Evolutionary conservation across 92 coral and sea anemone genomes (phyloP).

Genomic region (Epizoanthus illoricatus): DNA sequence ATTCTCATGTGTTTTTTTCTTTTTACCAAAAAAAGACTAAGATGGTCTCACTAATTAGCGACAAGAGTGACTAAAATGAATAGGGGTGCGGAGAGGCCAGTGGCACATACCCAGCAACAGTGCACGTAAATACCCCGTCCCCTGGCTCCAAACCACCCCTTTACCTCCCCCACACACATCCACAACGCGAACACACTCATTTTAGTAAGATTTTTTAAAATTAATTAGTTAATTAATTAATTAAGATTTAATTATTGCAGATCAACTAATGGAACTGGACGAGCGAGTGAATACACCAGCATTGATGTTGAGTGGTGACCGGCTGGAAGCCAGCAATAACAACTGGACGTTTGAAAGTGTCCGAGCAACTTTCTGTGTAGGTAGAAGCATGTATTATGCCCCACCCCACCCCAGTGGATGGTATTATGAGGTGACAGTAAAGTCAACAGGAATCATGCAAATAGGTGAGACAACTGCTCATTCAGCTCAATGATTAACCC

Average conservation of each 20-base stretch:
- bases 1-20: too few species aligned
- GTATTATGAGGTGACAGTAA: slow-evolving; percentile 95
- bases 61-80: too few species aligned
- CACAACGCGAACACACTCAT: too few species aligned
- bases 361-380: slow-evolving; percentile 83
- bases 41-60: too few species aligned
- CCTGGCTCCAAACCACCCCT: too few species aligned
- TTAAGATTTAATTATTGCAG: slow-evolving; percentile 15
- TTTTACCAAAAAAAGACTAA: too few species aligned
- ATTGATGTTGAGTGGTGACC: slow-evolving; percentile 85
- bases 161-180: too few species aligned
- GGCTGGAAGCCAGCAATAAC: slow-evolving; percentile 80
- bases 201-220: too few species aligned
- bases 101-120: too few species aligned
- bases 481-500: background rate
- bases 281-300: slow-evolving; percentile 80
- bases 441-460: slow-evolving; percentile 86
- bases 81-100: too few species aligned
- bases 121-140: too few species aligned
- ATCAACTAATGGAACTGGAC: slow-evolving; percentile 74
- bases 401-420: slow-evolving; percentile 88
- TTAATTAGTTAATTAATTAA: background rate
- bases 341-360: slow-evolving; percentile 99
- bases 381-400: slow-evolving; percentile 64
- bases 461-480: slow-evolving; percentile 58